A percentile compares a stretch with the other conserved stretches of the same genome.
Evolutionary conservation across 1,140 invertebrate species (phyloP).

Genomic region (Hermatobates lingyangjiaoensis): DNA sequence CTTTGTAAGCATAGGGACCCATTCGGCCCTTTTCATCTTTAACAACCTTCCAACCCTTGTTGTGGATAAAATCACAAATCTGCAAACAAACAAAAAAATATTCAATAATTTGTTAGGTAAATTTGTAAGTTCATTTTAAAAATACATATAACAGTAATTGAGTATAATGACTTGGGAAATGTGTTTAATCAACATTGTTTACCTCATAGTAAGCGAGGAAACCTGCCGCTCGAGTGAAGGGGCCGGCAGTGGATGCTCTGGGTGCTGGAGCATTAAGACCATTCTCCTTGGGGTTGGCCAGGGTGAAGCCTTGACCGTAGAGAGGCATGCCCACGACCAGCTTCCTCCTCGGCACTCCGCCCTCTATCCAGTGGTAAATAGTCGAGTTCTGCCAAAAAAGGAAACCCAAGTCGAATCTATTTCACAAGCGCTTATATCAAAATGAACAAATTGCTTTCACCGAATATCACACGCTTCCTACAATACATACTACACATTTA

Average conservation of each 20-base stretch:
- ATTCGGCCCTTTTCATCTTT: slow-evolving; percentile 53
- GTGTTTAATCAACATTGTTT: no score
- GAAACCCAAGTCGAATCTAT: no score
- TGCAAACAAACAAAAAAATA: slow-evolving; percentile 21
- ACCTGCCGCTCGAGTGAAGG: slow-evolving; percentile 62
- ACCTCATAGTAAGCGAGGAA: slow-evolving; percentile 80
- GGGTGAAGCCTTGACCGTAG: slow-evolving; percentile 72
- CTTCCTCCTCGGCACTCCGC: slow-evolving; percentile 58
- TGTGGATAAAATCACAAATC: slow-evolving; percentile 61
- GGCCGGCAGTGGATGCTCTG: slow-evolving; percentile 52
- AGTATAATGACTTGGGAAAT: no score
- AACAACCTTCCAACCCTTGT: slow-evolving; percentile 56
- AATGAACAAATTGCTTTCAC: no score
- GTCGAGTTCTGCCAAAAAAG: slow-evolving; percentile 54
- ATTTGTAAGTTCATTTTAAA: no score
- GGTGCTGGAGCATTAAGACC: slow-evolving; percentile 53
- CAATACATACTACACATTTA: no score
- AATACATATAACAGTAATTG: no score
- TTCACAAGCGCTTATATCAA: no score
- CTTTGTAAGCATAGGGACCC: slow-evolving; percentile 70
- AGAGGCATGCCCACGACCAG: slow-evolving; percentile 75
- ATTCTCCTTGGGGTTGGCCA: slow-evolving; percentile 34
- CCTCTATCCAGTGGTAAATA: slow-evolving; percentile 70
- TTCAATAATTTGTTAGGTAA: no score
- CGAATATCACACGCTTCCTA: no score